Percentiles rank a stretch among this genome's conserved stretches.
These are phyloP conservation scores for Pasiphila rectangulata DNA, from an alignment of 2,888 invertebrate genomes.

Conservation along the genomic window DNA sequence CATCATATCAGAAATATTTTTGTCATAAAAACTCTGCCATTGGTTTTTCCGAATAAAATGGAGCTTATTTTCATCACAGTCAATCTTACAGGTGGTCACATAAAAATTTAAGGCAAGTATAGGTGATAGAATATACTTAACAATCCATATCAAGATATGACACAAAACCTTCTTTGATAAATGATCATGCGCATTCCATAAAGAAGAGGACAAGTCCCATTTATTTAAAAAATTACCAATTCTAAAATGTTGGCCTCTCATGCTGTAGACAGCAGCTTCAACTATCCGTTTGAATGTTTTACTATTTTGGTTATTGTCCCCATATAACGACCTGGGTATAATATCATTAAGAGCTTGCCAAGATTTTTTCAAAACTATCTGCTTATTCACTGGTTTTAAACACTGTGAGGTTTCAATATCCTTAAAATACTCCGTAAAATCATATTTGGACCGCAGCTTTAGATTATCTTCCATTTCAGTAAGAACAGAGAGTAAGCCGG, in stretches of 20 bases:
- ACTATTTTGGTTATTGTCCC: constrained; percentile 51
- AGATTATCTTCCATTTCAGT: constrained; percentile 48
- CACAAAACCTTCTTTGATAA: constrained; percentile 39
- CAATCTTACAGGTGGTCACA: constrained; percentile 67
- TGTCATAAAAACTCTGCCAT: constrained; percentile 74
- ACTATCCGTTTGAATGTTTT: constrained; percentile 56
- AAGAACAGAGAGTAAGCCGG: constrained; percentile 43
- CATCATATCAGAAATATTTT: constrained; percentile 56
- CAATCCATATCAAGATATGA: constrained; percentile 52
- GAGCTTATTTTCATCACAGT: constrained; percentile 66
- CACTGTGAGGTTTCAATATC: constrained; percentile 21
- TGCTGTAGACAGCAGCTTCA: constrained; percentile 53
- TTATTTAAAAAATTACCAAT: constrained; percentile 43
- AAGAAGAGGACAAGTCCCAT: constrained; percentile 53
- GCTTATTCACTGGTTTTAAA: constrained; percentile 50
- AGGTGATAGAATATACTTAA: constrained; percentile 57
- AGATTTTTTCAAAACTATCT: constrained; percentile 47
- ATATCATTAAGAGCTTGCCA: constrained; percentile 51
- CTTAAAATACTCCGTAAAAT: constrained; percentile 56
- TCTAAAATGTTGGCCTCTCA: constrained; percentile 62
- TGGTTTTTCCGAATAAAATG: constrained; percentile 66
- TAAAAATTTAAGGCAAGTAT: constrained; percentile 67
- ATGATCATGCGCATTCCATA: constrained; percentile 46
- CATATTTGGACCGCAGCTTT: constrained; percentile 43
- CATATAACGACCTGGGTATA: constrained; percentile 58